phyloP scores from a whole-genome alignment of 2,888 invertebrate genomes.

The Muschampia plurimacula region DNA sequence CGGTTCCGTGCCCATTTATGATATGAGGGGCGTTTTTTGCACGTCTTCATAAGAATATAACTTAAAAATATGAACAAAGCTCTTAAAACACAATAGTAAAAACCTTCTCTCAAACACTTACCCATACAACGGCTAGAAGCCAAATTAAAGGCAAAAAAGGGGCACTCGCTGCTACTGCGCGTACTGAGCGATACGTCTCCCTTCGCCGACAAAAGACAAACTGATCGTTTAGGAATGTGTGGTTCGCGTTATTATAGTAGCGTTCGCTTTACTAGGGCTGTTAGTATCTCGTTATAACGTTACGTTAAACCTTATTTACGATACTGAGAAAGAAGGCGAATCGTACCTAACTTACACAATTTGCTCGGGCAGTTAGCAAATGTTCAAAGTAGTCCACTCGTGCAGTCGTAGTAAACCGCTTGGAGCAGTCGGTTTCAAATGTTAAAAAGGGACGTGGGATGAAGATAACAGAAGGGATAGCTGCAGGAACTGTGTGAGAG shows the following conservation, averaged over 20 bases:
- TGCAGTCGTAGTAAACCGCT: too few species aligned
- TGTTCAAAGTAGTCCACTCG: too few species aligned
- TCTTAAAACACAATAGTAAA: slow-evolving; percentile 4
- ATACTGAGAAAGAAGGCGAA: too few species aligned
- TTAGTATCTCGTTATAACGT: slow-evolving; percentile 47
- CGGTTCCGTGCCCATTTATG: slow-evolving; percentile 14
- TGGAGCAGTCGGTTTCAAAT: too few species aligned
- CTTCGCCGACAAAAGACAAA: slow-evolving; percentile 69
- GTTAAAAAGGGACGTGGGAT: too few species aligned
- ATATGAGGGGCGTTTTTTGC: neutral
- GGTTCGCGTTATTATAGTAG: slow-evolving; percentile 67
- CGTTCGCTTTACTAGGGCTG: slow-evolving; percentile 45
- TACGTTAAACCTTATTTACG: neutral
- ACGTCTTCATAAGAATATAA: slow-evolving; percentile 25
- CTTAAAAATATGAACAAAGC: slow-evolving; percentile 8
- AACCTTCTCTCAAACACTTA: slow-evolving; percentile 61
- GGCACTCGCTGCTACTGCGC: slow-evolving; percentile 69
- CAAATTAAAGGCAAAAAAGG: slow-evolving; percentile 85
- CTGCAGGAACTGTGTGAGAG: too few species aligned
- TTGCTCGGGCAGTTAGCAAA: too few species aligned
- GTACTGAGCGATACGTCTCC: slow-evolving; percentile 69
- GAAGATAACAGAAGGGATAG: too few species aligned
- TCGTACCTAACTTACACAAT: too few species aligned
- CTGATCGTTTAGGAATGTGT: slow-evolving; percentile 70
- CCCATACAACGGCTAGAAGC: slow-evolving; percentile 87